Evolutionary conservation across 2,113 vertebrate species (phyloP).

Genomic region (Nothoprocta pentlandii): DNA sequence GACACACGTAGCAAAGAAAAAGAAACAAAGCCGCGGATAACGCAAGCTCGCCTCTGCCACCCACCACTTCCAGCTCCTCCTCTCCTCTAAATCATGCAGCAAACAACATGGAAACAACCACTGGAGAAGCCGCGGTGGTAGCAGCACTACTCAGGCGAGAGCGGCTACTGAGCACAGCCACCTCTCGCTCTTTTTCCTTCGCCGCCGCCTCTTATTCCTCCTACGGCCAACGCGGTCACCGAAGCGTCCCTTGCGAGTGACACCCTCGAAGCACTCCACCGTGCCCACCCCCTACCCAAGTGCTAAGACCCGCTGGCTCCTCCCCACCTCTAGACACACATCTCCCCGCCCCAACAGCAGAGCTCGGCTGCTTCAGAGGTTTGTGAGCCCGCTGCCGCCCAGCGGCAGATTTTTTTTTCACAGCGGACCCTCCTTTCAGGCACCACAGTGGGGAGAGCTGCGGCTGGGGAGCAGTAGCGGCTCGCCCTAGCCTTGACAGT

Average conservation of each 20-base stretch:
- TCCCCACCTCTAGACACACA: conserved; percentile 64
- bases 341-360: conserved; percentile 13
- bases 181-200: not conserved
- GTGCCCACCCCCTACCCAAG: conserved; percentile 10
- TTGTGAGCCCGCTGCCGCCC: not conserved
- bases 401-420: no score
- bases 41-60: not conserved
- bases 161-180: not conserved
- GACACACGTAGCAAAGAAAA: not conserved
- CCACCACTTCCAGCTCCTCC: conserved; percentile 54
- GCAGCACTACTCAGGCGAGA: conserved; percentile 11
- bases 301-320: conserved; percentile 61
- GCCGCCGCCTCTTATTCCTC: not conserved
- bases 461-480: not conserved
- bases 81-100: conserved; percentile 54
- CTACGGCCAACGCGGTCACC: not conserved
- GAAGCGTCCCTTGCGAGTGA: not conserved
- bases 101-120: conserved; percentile 51
- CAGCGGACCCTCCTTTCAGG: no score
- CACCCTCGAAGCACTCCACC: not conserved
- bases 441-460: not conserved
- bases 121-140: conserved; percentile 15
- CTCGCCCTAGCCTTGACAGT: not conserved
- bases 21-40: not conserved
- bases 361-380: not conserved